Conservation (phyloP, 2,113 vertebrate genomes). For the Embiotoca jacksoni region DNA sequence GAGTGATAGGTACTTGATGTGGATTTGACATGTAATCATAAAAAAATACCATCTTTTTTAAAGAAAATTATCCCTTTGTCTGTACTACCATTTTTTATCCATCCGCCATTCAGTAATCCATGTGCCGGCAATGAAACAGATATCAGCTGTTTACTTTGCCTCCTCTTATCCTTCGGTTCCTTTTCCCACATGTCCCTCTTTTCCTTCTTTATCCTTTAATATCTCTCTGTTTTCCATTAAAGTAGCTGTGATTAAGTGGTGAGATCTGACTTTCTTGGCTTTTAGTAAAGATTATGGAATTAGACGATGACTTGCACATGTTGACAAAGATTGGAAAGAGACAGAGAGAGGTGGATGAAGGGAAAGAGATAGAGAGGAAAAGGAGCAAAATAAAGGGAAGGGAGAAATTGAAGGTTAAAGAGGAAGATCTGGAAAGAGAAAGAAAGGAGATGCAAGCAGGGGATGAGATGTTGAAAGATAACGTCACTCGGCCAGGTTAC, state of each 20-base stretch:
- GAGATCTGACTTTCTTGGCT: conserved; percentile 65
- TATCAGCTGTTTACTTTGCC: background rate
- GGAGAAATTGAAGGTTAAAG: conserved; percentile 30
- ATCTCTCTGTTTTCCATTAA: conserved; percentile 68
- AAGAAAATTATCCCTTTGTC: no score
- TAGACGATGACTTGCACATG: conserved; percentile 69
- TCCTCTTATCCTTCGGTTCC: background rate
- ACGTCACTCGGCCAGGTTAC: conserved; percentile 37
- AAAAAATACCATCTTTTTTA: no score
- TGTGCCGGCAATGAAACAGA: conserved; percentile 22
- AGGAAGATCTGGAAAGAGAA: background rate
- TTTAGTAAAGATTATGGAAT: conserved; percentile 62
- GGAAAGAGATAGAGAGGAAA: background rate
- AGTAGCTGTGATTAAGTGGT: conserved; percentile 69
- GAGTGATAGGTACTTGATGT: background rate
- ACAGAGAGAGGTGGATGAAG: conserved; percentile 16
- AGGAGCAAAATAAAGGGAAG: background rate
- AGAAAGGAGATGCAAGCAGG: background rate
- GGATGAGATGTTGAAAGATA: conserved; percentile 43
- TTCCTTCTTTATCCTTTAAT: conserved; percentile 30
- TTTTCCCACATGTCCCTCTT: conserved; percentile 21
- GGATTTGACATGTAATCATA: background rate
- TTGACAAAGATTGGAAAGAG: conserved; percentile 48
- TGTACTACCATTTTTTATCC: no score
- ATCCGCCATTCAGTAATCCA: conserved; percentile 1